Base-by-base conservation (phyloP, 2,797 vertebrate genomes). In the Melanogrammus aeglefinus region DNA sequence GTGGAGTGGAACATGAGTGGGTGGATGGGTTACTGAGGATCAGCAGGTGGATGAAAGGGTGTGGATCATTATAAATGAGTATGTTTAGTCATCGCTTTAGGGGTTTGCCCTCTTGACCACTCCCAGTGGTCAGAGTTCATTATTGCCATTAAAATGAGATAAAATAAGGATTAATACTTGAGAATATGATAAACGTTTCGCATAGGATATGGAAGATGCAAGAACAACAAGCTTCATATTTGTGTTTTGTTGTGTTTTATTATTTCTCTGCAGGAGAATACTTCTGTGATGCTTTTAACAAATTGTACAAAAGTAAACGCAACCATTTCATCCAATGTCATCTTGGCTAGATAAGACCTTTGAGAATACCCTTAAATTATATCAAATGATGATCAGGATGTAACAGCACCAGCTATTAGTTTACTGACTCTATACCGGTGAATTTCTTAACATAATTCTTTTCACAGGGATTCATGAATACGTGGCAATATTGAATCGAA, bases 341-440 rank as follows among this genome's bases (percentile, higher is more conserved):
- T 27, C 63, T 69, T 69, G 63, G 63, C 79, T 80, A 88, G 85
- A 86, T 89, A 27, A 69, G n/a, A 69, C 24, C 8, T 24, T n/a
- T 24, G 27, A 63, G 6, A 24, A 69, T 24, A 69, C 63, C n/a
- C 9, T 69, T 69, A 12, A 12, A 69, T 12, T 3, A 13, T 27
- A 69, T 27, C 57, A 69, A 13, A 69, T 2, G 12, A 2, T 8
- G 63, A 12, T 12, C 9, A 8, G 63, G 10, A 63, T 24, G 57
- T 1, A n/a, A 24, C 57, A 9, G 57, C 21, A 24, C 57, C 8
- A 4, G 21, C 47, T 18, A 6, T 21, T 14, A 6, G 63, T 24
- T 27, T 12, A 12, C 63, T 27, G 63, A 27, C 57, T 63, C 57
- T 27, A 27, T 3, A 27, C 9, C 9, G 4, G 29, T 63, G 63